Percentiles rank a stretch among this genome's conserved stretches.
Conservation (phyloP, 2,888 invertebrate species). For the Acanthacorydalis orientalis region DNA sequence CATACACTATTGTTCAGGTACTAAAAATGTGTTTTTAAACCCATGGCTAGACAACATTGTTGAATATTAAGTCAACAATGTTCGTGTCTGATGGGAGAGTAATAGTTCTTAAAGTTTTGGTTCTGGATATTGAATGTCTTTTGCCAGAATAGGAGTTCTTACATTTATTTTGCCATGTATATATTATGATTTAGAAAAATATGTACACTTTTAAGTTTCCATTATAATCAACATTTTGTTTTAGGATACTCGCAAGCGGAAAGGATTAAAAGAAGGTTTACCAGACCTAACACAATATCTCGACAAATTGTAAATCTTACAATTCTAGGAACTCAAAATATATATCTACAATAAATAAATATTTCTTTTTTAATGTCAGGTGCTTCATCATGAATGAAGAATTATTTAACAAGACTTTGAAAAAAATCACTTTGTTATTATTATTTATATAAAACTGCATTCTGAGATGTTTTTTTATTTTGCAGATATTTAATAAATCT, state of each 20-base stretch:
- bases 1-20: conserved; percentile 65
- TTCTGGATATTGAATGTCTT: conserved; percentile 18
- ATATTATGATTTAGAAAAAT: no score
- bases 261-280: conserved; percentile 96
- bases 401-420: no score
- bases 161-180: no score
- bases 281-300: conserved; percentile 89
- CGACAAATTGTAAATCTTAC: conserved; percentile 84
- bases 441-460: no score
- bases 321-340: neutral
- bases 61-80: conserved; percentile 11
- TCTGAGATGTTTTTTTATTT: neutral
- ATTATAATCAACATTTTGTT: conserved; percentile 17
- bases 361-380: neutral
- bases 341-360: neutral
- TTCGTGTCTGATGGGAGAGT: conserved; percentile 28
- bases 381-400: no score
- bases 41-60: neutral
- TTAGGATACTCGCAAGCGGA: conserved; percentile 91
- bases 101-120: conserved; percentile 28
- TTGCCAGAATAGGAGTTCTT: conserved; percentile 29
- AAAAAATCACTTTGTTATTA: no score
- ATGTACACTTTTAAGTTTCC: no score
- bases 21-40: conserved; percentile 6
- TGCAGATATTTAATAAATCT: neutral